These are phyloP conservation scores for Stegostoma tigrinum DNA, from an alignment of 2,113 vertebrate species.

Conservation along the genomic window DNA sequence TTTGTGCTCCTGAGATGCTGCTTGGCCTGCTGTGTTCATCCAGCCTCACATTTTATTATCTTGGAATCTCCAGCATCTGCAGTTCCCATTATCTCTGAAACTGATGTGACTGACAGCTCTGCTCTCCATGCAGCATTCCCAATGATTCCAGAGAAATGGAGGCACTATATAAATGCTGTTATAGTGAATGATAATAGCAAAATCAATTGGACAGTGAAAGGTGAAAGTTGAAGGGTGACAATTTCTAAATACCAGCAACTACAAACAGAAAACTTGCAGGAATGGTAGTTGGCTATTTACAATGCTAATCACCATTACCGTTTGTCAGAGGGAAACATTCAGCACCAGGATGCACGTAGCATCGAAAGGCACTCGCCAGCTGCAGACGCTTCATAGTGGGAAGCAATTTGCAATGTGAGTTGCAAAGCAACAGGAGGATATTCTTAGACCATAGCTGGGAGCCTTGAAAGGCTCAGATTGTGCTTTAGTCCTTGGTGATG, in stretches of 20 bases:
- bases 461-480: neutral
- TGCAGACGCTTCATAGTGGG: neutral
- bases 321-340: neutral
- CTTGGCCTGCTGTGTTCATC: too few species aligned
- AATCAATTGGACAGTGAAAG: neutral
- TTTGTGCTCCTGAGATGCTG: too few species aligned
- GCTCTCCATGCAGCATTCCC: neutral
- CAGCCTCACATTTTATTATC: too few species aligned
- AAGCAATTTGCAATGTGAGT: neutral
- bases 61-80: too few species aligned
- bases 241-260: neutral
- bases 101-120: neutral
- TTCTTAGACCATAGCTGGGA: neutral
- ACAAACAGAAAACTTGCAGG: neutral
- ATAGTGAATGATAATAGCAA: neutral
- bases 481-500: too few species aligned
- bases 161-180: neutral
- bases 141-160: neutral
- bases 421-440: neutral
- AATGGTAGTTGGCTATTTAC: neutral
- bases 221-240: neutral
- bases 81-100: too few species aligned
- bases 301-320: neutral
- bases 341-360: neutral
- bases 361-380: neutral